Percentiles rank a stretch among this genome's conserved stretches.
Conservation (phyloP, 2,888 invertebrate genomes). For the Melanophora roralis region DNA sequence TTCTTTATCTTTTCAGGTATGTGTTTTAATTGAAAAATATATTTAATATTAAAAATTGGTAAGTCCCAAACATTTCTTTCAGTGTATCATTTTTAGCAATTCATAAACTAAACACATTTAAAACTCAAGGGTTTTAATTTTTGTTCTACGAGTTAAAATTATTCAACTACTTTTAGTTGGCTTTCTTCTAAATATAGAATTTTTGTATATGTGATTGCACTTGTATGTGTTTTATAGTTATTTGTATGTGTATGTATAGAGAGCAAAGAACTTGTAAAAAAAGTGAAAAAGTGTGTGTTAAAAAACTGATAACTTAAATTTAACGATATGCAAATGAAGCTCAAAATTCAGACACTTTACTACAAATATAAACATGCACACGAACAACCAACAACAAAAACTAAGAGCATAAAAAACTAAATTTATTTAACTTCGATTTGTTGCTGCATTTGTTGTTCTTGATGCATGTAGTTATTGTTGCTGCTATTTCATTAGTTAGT, state of each 20-base stretch:
- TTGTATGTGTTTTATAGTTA: conserved; percentile 4
- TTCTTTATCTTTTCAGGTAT: conserved; percentile 26
- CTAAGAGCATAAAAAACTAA: conserved; percentile 18
- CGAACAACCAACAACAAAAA: conserved; percentile 2
- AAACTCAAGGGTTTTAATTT: neutral
- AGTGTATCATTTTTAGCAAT: neutral
- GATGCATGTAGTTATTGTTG: neutral
- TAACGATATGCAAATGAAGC: conserved; percentile 63
- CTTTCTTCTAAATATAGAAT: neutral
- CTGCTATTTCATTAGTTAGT: neutral
- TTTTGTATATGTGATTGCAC: conserved; percentile 2
- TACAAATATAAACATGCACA: conserved; percentile 6
- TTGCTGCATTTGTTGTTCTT: conserved; percentile 38
- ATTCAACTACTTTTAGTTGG: conserved; percentile 15
- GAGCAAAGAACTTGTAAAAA: no score
- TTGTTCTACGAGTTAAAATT: neutral
- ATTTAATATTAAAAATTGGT: neutral
- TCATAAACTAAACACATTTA: neutral
- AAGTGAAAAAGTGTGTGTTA: conserved; percentile 32
- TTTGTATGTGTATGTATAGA: neutral
- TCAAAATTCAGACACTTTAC: conserved; percentile 59
- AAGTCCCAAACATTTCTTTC: neutral
- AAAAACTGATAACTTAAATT: conserved; percentile 62
- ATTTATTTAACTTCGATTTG: conserved; percentile 58
- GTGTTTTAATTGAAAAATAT: neutral